phyloP scores from a whole-genome alignment of 2,797 vertebrate genomes.

The Nannoperca obscura region DNA sequence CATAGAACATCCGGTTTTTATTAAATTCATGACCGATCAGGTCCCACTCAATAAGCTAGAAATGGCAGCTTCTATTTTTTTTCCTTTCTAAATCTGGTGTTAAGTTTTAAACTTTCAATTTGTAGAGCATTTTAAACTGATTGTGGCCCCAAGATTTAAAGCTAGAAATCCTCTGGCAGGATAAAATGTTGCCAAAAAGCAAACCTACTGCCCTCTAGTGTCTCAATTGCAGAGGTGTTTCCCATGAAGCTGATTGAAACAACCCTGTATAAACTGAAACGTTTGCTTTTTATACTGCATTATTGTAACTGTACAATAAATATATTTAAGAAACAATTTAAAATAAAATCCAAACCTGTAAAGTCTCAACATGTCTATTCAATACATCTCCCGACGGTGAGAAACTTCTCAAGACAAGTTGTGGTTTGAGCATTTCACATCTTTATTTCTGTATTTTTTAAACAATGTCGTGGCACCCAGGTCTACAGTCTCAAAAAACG shows the following conservation, averaged over 20 bases:
- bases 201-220: conserved; percentile 84
- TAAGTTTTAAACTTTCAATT: conserved; percentile 58
- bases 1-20: conserved; percentile 33
- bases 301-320: conserved; percentile 84
- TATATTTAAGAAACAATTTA: conserved; percentile 84
- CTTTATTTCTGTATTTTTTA: conserved; percentile 84
- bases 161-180: conserved; percentile 51
- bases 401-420: conserved; percentile 45
- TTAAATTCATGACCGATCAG: conserved; percentile 40
- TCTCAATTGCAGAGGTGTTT: conserved; percentile 65
- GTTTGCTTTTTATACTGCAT: conserved; percentile 80
- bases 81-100: conserved; percentile 32
- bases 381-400: neutral
- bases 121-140: conserved; percentile 51
- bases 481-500: conserved; percentile 87
- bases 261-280: conserved; percentile 59
- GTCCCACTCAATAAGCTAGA: conserved; percentile 74
- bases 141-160: conserved; percentile 54
- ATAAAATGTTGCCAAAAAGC: conserved; percentile 81
- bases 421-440: conserved; percentile 84
- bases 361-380: conserved; percentile 36
- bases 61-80: conserved; percentile 73
- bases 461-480: conserved; percentile 86
- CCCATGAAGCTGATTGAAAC: conserved; percentile 59
- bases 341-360: conserved; percentile 74